Evolutionary conservation across 64 coral and sea anemone genomes (phyloP), one percentile per base, ranked within the genome.

Genomic region (Montipora efflorescens): DNA sequence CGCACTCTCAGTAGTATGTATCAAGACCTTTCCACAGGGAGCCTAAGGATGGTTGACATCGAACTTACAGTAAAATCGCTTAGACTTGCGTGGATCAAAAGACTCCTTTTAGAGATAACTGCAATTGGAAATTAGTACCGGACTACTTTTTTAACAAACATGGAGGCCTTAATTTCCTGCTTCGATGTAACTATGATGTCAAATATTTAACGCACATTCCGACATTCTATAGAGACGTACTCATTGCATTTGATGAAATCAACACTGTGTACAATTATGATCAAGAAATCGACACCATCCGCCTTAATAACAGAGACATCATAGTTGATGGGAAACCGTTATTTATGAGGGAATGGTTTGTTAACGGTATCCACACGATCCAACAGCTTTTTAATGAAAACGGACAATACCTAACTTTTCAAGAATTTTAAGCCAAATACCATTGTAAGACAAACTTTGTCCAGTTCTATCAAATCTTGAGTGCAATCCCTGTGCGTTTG

Each of bases 71-170:
- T 78, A 2, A 78, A 78, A 50, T 10, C 76, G 15, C 18, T 78
- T 18, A 78, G 50, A 78, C 76, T 78, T n/a, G 76, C 76, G 4
- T 78, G 76, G 76, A 78, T 78, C 10, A 45, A 45, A 15, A 78
- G 76, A 50, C 28, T 28, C 1, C 28, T 28, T 28, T 28, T 1
- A 28, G 28, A 28, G 28, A 28, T 28, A 28, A 28, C 13, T 78
- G 76, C 18, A 78, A 78, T 5, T 78, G 76, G 76, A 50, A 47
- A 14, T 20, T 16, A 5, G 19, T 78, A 18, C 76, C 45, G 16
- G 50, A 50, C 3, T 2, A 36, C 14, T 75, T 75, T 13, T 75
- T 75, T 75, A 6, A 75, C 6, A 44, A 1, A 43, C 3, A 45
- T 7, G 73, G 73, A 11, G 73, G 73, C 23, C 73, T 75, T 5